These are phyloP conservation scores for Punctoribates punctum DNA, from an alignment of 2,888 invertebrate genomes.

Conservation along the genomic window DNA sequence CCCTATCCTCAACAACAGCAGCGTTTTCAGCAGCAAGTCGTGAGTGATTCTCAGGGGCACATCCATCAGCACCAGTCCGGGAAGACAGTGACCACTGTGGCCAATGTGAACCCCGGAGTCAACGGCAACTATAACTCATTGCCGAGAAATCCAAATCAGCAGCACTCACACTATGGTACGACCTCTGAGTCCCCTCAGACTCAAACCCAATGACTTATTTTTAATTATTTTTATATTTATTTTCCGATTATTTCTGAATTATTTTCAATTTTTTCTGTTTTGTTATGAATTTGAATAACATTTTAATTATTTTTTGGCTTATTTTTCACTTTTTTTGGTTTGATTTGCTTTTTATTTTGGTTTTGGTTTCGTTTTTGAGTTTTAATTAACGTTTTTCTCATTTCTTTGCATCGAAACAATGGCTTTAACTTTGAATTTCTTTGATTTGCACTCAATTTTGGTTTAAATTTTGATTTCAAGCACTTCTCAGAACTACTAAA, in stretches of 20 bases:
- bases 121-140: constrained; percentile 31
- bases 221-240: neutral
- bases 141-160: constrained; percentile 22
- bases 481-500: neutral
- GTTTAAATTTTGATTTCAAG: neutral
- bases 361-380: no score
- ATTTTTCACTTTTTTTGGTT: no score
- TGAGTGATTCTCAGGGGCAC: neutral
- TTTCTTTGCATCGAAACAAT: neutral
- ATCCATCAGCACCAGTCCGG: neutral
- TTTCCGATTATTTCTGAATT: neutral
- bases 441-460: neutral
- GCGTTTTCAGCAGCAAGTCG: neutral
- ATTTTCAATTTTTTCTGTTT: no score
- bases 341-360: no score
- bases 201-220: neutral
- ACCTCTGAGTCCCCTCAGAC: neutral
- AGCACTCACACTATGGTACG: constrained; percentile 37
- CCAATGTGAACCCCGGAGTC: neutral
- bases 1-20: constrained; percentile 13
- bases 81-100: neutral
- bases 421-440: neutral
- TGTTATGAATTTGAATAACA: no score
- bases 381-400: no score
- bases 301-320: no score